Base-by-base conservation (phyloP, 1,140 invertebrate species). In the Drosophila insularis region DNA sequence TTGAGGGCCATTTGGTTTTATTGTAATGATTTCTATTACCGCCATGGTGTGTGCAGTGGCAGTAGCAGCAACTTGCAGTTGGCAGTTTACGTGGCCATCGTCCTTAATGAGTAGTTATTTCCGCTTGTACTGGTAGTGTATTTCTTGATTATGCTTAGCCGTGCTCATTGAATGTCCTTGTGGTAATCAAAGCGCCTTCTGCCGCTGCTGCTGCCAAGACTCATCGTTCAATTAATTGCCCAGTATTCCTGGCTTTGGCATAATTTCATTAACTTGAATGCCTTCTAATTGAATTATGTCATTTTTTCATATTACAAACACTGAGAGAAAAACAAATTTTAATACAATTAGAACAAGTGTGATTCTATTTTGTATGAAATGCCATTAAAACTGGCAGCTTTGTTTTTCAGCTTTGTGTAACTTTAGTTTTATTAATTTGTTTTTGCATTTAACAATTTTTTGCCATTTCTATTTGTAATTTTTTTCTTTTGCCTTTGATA, bases 21-120 rank as follows among this genome's bases (percentile, higher is more conserved):
- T 87, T 87, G 84, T 87, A 84, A 87, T 89, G 84, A 89, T 89
- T 87, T 87, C 84, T 89, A 87, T 89, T 89, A 77, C 85, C 85
- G 70, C 76, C 78, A 71, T 66, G 60, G 53, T 39, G 63, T 78
- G 72, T 71, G 68, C 39, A 71, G 82, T 76, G 66, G 82, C 84
- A 71, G 68, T 35, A 71, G 82, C 76, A 65, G 82, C 84, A 71
- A 64, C 71, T 72, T 81, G 80, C 79, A 77, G 75, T 76, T 87
- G 77, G 54, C 63, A 61, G 78, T 81, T 87, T 84, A 89, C 84
- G 85, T 89, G 84, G 84, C 74, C 85, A 89, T 80, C 77, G 66
- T 68, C 74, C 80, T 80, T 89, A 89, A 89, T 89, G 84, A 89
- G 84, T 84, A 89, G 85, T 89, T 89, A 89, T 89, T 89, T 89